phyloP scores from a whole-genome alignment of 2,113 vertebrate species.

The Oenanthe oenanthe region DNA sequence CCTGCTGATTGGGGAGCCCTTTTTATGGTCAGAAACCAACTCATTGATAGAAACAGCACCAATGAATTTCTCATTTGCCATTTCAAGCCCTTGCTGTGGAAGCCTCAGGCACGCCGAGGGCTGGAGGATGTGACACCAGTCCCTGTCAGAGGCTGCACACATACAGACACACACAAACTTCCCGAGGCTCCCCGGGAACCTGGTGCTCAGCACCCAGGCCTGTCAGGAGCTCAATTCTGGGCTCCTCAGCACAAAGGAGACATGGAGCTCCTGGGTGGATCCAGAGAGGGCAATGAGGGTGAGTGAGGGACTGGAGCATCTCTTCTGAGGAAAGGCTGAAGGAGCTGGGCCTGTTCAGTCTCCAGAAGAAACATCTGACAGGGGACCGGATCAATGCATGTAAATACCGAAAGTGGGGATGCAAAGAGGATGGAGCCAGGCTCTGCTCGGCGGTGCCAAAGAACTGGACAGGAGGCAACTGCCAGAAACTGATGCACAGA shows the following conservation, averaged over 20 bases:
- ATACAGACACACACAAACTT: accelerated
- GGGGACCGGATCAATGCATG: background rate
- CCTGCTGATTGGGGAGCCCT: accelerated
- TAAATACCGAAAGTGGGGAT: accelerated
- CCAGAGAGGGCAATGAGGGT: background rate
- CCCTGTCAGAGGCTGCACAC: background rate
- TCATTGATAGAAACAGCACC: accelerated
- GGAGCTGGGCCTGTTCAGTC: background rate
- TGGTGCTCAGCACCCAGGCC: accelerated
- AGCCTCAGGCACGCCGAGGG: background rate
- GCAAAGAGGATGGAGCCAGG: background rate
- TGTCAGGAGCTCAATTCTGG: accelerated
- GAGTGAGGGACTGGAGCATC: background rate
- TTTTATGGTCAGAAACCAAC: background rate
- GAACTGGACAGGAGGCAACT: too few relatives aligned
- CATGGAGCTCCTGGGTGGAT: background rate
- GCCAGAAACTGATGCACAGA: background rate
- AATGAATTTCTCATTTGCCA: background rate
- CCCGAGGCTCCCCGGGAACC: background rate
- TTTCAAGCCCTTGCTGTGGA: background rate
- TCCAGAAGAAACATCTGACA: background rate
- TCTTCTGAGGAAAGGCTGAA: background rate
- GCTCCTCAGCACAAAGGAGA: background rate
- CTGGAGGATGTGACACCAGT: background rate
- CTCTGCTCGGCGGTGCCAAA: background rate